Evolutionary conservation across 2,797 vertebrate species (phyloP), one percentile per base, ranked within the genome.

Genomic region (Buceros bicornis): DNA sequence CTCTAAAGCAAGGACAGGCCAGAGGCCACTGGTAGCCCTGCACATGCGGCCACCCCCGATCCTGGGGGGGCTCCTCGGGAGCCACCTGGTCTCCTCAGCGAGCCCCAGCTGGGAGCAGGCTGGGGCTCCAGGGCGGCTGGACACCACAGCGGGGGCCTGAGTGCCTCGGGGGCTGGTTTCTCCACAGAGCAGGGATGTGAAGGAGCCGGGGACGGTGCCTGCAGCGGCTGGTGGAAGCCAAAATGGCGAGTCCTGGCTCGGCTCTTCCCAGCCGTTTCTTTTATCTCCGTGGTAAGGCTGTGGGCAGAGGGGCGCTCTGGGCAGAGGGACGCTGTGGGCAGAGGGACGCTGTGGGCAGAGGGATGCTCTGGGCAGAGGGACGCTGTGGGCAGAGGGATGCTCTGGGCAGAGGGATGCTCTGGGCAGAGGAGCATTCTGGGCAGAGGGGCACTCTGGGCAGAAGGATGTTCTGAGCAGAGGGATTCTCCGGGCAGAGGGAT

Each of bases 131-230:
- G 33, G 33, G 48, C 33, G 65, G 28, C 1, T 0, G 13, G 16
- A 8, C 37, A 40, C 37, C 37, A 7, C 0, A 11, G 16, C 0
- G 40, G 37, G 13, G 42, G 56, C 11, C 4, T 6, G 13, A 16
- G 14, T 8, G 6, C 16, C 43, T 10, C 3, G 13, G 80, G 35
- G 76, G 2, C 26, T 29, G 19, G 42, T n/a, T 45, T 18, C 5
- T 5, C 42, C 1, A 2, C 28, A 8, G 61, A 21, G 17, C 0
- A 0, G 33, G 43, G 33, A 28, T 2, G 20, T 2, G 4, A 17
- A 29, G 54, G 16, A 40, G 35, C 5, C 2, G 0, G 0, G 43
- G 33, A 15, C 0, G 6, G 78, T 29, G 57, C 25, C 35, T 21
- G 25, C 16, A 22, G 69, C 58, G 11, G 31, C 69, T 64, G 83